Percentiles rank a stretch among this genome's conserved stretches.
These are phyloP conservation scores for Dreissena polymorpha DNA, from an alignment of 1,140 invertebrate species.

Conservation along the genomic window DNA sequence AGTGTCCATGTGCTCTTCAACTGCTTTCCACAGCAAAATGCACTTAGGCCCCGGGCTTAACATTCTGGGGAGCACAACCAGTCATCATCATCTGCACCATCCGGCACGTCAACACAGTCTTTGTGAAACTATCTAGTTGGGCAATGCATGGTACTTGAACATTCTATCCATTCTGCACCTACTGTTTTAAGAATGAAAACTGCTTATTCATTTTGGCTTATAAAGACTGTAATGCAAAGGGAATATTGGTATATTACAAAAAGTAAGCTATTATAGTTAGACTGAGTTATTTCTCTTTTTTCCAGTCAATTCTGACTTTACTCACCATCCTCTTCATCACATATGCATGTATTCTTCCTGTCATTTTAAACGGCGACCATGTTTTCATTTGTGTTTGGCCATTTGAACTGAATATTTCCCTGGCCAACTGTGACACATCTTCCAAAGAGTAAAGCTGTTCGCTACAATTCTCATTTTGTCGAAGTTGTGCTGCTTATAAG, in stretches of 20 bases:
- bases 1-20: no score
- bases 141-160: background rate
- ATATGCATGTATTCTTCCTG: no score
- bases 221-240: no score
- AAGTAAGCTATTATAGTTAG: no score
- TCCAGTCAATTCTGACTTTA: no score
- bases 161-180: conserved; percentile 22
- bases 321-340: no score
- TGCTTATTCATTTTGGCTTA: no score
- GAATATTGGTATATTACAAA: no score
- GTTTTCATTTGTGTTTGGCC: background rate
- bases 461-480: no score
- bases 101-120: background rate
- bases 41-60: background rate
- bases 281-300: no score
- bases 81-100: conserved; percentile 1
- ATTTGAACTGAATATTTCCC: background rate
- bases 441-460: background rate
- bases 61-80: conserved; percentile 26
- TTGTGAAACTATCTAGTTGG: conserved; percentile 18
- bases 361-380: no score
- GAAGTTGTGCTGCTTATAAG: background rate
- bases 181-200: background rate
- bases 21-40: conserved; percentile 17
- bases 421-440: background rate